A percentile compares a stretch with the other conserved stretches of the same genome.
Evolutionary conservation across 2,797 vertebrate species (phyloP).

Genomic region (Huso huso): DNA sequence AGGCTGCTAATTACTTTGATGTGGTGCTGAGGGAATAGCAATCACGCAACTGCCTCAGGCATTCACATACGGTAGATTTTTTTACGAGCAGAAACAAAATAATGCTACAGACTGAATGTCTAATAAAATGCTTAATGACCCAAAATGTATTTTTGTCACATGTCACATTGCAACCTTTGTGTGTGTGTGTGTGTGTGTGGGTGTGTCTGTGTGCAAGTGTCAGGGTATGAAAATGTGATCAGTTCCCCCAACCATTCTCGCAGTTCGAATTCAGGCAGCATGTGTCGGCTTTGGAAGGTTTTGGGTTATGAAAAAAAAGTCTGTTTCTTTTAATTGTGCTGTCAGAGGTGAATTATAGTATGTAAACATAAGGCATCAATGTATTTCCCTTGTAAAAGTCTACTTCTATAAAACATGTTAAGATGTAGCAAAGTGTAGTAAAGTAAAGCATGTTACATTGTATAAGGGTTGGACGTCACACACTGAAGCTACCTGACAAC

Average conservation of each 20-base stretch:
- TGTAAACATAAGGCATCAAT: too few relatives aligned
- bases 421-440: too few relatives aligned
- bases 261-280: too few relatives aligned
- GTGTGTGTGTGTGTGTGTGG: neutral
- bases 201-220: neutral
- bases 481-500: too few relatives aligned
- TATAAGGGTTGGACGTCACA: too few relatives aligned
- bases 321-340: too few relatives aligned
- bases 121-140: constrained; percentile 3
- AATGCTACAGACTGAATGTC: neutral
- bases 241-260: neutral
- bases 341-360: too few relatives aligned
- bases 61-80: neutral
- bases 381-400: too few relatives aligned
- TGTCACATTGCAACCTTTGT: neutral
- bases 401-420: too few relatives aligned
- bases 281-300: too few relatives aligned
- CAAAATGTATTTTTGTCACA: neutral
- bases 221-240: neutral
- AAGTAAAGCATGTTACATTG: too few relatives aligned
- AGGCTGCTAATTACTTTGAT: constrained; percentile 31
- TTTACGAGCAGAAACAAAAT: constrained; percentile 1
- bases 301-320: too few relatives aligned
- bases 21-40: neutral
- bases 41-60: neutral